phyloP scores from a whole-genome alignment of 2,888 invertebrate species.

The Entomobrya multifasciata region DNA sequence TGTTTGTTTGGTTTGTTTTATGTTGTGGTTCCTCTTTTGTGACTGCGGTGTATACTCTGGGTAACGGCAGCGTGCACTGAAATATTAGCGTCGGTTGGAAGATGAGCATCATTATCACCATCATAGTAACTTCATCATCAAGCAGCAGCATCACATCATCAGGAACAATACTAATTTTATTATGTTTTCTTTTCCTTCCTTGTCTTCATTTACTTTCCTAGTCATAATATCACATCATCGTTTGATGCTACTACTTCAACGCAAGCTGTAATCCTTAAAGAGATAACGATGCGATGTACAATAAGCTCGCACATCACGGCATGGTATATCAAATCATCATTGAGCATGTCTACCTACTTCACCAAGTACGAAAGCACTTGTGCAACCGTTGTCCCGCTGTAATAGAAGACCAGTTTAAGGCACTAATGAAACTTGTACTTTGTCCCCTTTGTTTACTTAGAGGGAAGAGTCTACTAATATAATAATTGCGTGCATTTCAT shows the following conservation, averaged over 20 bases:
- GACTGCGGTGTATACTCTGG: not conserved
- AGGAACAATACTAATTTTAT: constrained; percentile 44
- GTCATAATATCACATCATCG: constrained; percentile 10
- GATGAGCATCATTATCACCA: constrained; percentile 47
- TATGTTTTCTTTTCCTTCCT: constrained; percentile 39
- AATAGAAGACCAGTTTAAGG: constrained; percentile 42
- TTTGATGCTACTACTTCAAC: not conserved
- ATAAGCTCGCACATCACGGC: constrained; percentile 6
- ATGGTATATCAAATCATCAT: not conserved
- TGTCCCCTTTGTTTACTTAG: constrained; percentile 41
- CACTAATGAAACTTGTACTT: constrained; percentile 30
- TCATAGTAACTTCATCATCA: not conserved
- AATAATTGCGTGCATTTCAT: constrained; percentile 37
- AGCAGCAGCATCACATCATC: constrained; percentile 21
- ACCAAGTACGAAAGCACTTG: not conserved
- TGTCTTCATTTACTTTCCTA: constrained; percentile 32
- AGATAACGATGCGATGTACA: constrained; percentile 44
- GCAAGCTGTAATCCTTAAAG: not conserved
- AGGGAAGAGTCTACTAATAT: constrained; percentile 34
- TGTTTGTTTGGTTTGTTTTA: constrained; percentile 64
- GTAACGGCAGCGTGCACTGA: not conserved
- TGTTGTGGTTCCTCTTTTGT: constrained; percentile 54
- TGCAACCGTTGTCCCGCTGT: not conserved
- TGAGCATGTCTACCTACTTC: not conserved
- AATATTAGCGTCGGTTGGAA: constrained; percentile 13